Evolutionary conservation across 2,113 vertebrate genomes (phyloP).

Genomic region (Lipotes vexillifer): DNA sequence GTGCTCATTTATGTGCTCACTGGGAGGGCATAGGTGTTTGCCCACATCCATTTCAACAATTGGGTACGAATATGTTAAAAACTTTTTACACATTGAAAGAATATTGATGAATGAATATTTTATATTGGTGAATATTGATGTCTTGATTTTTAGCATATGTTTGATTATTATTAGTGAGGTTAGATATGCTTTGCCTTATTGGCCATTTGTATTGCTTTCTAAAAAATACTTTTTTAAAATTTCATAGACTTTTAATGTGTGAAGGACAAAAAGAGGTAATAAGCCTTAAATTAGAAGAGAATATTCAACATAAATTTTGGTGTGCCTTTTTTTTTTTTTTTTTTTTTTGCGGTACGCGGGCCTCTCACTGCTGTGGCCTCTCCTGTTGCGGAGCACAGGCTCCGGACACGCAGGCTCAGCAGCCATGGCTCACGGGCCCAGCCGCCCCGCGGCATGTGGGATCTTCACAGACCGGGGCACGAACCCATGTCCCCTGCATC

Average conservation of each 20-base stretch:
- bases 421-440: too few relatives aligned
- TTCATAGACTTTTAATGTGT: neutral
- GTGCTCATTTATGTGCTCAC: neutral
- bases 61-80: neutral
- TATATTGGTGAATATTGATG: neutral
- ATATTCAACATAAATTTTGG: neutral
- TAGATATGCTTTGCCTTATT: neutral
- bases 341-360: neutral
- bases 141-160: neutral
- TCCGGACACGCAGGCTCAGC: too few relatives aligned
- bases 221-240: neutral
- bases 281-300: neutral
- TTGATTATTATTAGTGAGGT: neutral
- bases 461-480: too few relatives aligned
- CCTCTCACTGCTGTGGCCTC: too few relatives aligned
- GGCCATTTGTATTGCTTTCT: neutral
- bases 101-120: neutral
- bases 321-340: neutral
- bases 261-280: neutral
- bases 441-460: too few relatives aligned
- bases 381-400: too few relatives aligned
- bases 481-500: too few relatives aligned
- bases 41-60: neutral
- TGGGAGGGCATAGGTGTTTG: neutral
- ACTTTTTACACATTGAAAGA: neutral